A percentile compares a stretch with the other conserved stretches of the same genome.
These are phyloP conservation scores for Aplysina aerophoba DNA, from an alignment of 37 sponge, comb jelly and placozoan genomes.

Conservation along the genomic window DNA sequence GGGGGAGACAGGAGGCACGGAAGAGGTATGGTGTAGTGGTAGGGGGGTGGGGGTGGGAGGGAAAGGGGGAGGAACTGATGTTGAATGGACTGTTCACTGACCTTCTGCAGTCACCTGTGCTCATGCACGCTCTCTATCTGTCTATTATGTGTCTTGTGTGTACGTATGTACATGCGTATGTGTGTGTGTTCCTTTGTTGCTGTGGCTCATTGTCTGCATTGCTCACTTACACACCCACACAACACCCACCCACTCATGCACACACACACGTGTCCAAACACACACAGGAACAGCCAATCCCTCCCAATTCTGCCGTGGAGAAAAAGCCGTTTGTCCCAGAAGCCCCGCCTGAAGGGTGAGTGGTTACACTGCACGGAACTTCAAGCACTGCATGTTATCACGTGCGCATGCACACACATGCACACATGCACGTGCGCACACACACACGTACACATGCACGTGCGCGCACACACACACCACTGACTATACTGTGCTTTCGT, in stretches of 20 bases:
- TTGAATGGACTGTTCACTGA: too few species aligned
- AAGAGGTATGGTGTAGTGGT: too few species aligned
- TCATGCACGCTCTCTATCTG: too few species aligned
- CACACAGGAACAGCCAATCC: too few species aligned
- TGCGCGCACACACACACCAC: neutral
- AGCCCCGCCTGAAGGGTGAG: neutral
- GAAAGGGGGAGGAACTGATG: too few species aligned
- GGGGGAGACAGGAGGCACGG: neutral
- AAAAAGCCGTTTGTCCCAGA: neutral
- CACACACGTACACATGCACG: conserved; percentile 9
- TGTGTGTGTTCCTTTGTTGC: too few species aligned
- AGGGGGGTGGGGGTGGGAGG: neutral
- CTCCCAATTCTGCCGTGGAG: neutral
- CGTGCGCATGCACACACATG: conserved; percentile 31
- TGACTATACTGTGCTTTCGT: neutral
- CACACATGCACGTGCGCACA: conserved; percentile 39
- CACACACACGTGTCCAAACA: too few species aligned
- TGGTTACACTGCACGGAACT: neutral
- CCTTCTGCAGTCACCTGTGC: neutral
- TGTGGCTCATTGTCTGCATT: too few species aligned
- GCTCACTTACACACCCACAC: too few species aligned
- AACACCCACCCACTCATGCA: too few species aligned
- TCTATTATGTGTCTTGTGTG: neutral
- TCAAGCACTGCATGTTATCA: neutral
- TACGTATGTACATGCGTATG: neutral